Evolutionary conservation across 2,113 vertebrate species (phyloP), one percentile per base, ranked within the genome.

Genomic region (Rhinoptilus africanus): DNA sequence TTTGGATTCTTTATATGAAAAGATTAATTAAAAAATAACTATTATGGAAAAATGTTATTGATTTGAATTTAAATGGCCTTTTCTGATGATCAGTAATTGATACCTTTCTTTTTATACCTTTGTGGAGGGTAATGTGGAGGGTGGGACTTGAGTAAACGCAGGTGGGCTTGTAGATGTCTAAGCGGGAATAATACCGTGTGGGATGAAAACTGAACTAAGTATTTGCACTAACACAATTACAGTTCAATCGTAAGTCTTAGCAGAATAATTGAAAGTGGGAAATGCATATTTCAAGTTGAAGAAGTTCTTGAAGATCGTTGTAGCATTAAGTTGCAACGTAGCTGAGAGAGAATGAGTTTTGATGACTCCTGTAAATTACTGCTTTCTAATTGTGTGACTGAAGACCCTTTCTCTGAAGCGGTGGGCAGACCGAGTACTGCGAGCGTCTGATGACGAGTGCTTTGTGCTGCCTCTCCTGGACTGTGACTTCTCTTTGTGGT

Each of bases 21-120:
- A 93, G 26, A 28, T 89, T 93, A 85, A 72, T 88, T 85, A 79
- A 94, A 85, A 94, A 77, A 50, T 68, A 79, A 75, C 35, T 85
- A 7, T 47, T 72, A 47, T 0, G 19, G 30, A 82, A 82, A 51
- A 88, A 39, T 32, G 27, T 63, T 41, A 59, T 5, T 68, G 19
- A 6, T 75, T 35, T 78, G 47, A 84, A 89, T 84, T 62, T 87
- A 59, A 60, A 64, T 64, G 67, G 28, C 48, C 43, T 89, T 89
- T 93, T 78, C 35, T 89, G 32, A 77, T 86, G 20, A 69, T 82
- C 14, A 51, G 35, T 57, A 62, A 66, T 92, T 66, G 64, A 74
- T 74, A 32, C 4, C 0, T 39, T 50, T 51, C 60, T 48, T 74
- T 59, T 50, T 53, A n/a, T 39, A 28, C n/a, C 76, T 30, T 68